These are phyloP conservation scores for Amblyopsis hoosieri DNA, from an alignment of 2,797 vertebrate genomes.

Conservation along the genomic window DNA sequence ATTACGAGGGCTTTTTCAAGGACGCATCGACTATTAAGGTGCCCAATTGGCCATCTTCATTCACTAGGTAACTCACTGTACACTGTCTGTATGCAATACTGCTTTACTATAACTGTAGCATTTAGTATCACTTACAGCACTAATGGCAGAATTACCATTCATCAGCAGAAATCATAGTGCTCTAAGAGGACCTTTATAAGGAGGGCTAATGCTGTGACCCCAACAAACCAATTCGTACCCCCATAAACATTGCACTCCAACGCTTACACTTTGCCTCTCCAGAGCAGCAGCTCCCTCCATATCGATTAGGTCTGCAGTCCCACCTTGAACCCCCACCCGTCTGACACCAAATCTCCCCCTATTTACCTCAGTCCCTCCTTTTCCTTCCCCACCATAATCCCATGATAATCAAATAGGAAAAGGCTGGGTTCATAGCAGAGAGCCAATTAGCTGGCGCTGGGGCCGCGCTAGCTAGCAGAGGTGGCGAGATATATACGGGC, in stretches of 20 bases:
- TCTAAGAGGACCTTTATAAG: constrained; percentile 68
- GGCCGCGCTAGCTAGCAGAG: constrained; percentile 31
- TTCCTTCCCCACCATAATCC: constrained; percentile 54
- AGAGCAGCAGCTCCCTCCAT: constrained; percentile 55
- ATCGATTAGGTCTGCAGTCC: constrained; percentile 67
- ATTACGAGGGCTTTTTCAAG: constrained; percentile 69
- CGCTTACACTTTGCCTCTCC: constrained; percentile 36
- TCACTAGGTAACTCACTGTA: constrained; percentile 52
- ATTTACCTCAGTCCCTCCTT: constrained; percentile 48
- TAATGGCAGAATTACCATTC: constrained; percentile 78
- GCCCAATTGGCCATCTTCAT: constrained; percentile 35
- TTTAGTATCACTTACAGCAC: constrained; percentile 72
- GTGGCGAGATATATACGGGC: constrained; percentile 52
- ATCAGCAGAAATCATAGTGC: constrained; percentile 68
- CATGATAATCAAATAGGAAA: constrained; percentile 74
- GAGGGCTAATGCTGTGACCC: constrained; percentile 66
- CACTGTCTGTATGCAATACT: constrained; percentile 46
- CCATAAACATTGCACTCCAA: constrained; percentile 44
- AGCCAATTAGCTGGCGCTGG: constrained; percentile 71
- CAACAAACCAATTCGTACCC: constrained; percentile 55
- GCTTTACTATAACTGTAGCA: constrained; percentile 68
- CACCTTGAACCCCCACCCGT: constrained; percentile 49
- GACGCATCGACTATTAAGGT: constrained; percentile 69
- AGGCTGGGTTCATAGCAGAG: constrained; percentile 59
- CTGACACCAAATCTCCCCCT: constrained; percentile 39